Evolutionary conservation across 2,888 invertebrate genomes (phyloP).

Genomic region (Chaetoderma sp.): DNA sequence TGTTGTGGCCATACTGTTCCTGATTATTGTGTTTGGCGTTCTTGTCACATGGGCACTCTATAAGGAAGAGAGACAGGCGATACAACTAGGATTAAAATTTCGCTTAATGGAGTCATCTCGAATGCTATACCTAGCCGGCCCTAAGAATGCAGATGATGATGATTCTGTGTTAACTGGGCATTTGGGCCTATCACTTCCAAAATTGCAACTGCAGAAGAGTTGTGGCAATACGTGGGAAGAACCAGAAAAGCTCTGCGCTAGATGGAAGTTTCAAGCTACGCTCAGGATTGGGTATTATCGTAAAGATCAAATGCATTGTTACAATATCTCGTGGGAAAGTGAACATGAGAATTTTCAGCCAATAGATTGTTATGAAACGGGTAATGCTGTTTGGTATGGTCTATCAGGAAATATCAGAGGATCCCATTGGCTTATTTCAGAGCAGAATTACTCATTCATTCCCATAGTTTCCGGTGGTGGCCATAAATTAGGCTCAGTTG

Average conservation of each 20-base stretch:
- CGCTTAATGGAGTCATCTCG: slow-evolving; percentile 48
- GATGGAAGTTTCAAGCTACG: slow-evolving; percentile 51
- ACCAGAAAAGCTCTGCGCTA: slow-evolving; percentile 45
- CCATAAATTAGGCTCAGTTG: slow-evolving; percentile 76
- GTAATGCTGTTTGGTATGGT: slow-evolving; percentile 57
- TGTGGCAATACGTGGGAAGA: slow-evolving; percentile 44
- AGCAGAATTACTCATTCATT: slow-evolving; percentile 28
- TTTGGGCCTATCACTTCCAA: slow-evolving; percentile 47
- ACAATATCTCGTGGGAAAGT: slow-evolving; percentile 86
- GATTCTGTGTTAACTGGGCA: slow-evolving; percentile 30
- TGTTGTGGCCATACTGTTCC: slow-evolving; percentile 49
- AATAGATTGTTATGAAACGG: slow-evolving; percentile 81
- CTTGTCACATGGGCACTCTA: slow-evolving; percentile 52
- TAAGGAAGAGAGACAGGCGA: slow-evolving; percentile 41
- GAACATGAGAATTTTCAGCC: slow-evolving; percentile 77
- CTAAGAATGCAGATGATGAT: slow-evolving; percentile 27
- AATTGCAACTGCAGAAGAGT: slow-evolving; percentile 53
- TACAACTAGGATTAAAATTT: slow-evolving; percentile 42
- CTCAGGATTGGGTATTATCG: slow-evolving; percentile 46
- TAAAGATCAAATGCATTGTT: slow-evolving; percentile 74
- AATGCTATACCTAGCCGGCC: slow-evolving; percentile 38
- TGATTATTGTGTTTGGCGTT: slow-evolving; percentile 46
- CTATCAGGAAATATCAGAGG: slow-evolving; percentile 32
- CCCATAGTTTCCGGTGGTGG: slow-evolving; percentile 17
- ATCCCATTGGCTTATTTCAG: neutral